Evolutionary conservation across 2,888 invertebrate species (phyloP).

Genomic region (Campopleginae sp.): DNA sequence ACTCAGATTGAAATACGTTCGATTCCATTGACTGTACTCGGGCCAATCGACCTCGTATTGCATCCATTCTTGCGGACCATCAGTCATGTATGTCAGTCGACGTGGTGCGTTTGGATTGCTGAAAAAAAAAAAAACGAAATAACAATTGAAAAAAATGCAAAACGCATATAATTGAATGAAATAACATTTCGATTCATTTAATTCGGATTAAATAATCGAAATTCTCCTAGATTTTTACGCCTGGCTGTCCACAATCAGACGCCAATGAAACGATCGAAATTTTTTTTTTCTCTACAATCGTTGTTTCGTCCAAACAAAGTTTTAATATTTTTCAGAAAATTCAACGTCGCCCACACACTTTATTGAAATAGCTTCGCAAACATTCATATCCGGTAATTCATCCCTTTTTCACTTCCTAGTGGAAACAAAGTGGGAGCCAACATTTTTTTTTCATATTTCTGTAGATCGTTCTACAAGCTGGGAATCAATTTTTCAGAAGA

Average conservation of each 20-base stretch:
- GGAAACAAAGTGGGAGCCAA: neutral
- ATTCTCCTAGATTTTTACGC: neutral
- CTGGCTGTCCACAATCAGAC: neutral
- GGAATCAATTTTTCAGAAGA: neutral
- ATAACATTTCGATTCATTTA: neutral
- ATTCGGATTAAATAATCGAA: slow-evolving; percentile 42
- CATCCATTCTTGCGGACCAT: slow-evolving; percentile 88
- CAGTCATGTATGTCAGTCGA: slow-evolving; percentile 87
- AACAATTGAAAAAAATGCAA: slow-evolving; percentile 36
- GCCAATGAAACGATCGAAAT: neutral
- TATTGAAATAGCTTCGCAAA: neutral
- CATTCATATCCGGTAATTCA: neutral
- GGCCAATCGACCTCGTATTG: slow-evolving; percentile 93
- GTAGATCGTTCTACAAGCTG: neutral
- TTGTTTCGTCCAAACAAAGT: neutral
- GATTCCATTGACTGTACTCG: slow-evolving; percentile 90
- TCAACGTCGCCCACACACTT: neutral
- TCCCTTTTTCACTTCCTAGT: neutral
- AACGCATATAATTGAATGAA: neutral
- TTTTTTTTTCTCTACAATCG: neutral
- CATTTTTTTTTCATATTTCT: neutral
- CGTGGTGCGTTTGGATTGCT: slow-evolving; percentile 92
- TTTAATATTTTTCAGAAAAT: neutral
- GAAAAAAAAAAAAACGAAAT: slow-evolving; percentile 64
- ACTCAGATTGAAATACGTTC: slow-evolving; percentile 92